These are phyloP conservation scores for Eupleurogrammus muticus DNA, from an alignment of 2,797 vertebrate species.

Conservation along the genomic window DNA sequence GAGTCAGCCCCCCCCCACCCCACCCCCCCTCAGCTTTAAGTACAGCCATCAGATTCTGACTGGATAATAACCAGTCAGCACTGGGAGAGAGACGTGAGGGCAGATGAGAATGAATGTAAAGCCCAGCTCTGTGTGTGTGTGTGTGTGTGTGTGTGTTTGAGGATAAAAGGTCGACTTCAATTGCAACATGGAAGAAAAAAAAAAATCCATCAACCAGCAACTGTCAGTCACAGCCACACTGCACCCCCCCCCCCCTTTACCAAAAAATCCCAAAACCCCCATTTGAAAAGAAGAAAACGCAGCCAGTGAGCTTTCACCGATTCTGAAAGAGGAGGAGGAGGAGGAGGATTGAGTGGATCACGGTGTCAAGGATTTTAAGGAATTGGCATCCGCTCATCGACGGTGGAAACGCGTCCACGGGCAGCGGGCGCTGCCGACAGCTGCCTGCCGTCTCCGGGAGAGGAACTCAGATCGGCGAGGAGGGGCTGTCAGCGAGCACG, in stretches of 20 bases:
- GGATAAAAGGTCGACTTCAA: slow-evolving; percentile 22
- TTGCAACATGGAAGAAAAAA: slow-evolving; percentile 19
- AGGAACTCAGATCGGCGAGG: slow-evolving; percentile 92
- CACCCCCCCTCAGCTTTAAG: slow-evolving; percentile 48
- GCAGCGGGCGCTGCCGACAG: slow-evolving; percentile 90
- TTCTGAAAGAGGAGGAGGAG: slow-evolving; percentile 9
- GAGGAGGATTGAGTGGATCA: slow-evolving; percentile 75
- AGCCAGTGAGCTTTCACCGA: slow-evolving; percentile 29
- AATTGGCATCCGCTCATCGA: slow-evolving; percentile 92
- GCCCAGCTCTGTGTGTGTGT: slow-evolving; percentile 30
- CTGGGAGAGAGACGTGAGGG: slow-evolving; percentile 54
- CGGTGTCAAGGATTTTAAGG: slow-evolving; percentile 89
- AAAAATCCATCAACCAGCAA: slow-evolving; percentile 49
- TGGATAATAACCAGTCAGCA: slow-evolving; percentile 66
- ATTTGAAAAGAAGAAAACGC: slow-evolving; percentile 38
- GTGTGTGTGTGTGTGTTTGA: slow-evolving; percentile 27
- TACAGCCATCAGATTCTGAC: slow-evolving; percentile 62
- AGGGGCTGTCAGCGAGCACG: slow-evolving; percentile 67
- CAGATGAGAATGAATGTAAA: slow-evolving; percentile 69
- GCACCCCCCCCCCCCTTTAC: not conserved
- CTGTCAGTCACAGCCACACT: slow-evolving; percentile 61
- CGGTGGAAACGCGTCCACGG: slow-evolving; percentile 89
- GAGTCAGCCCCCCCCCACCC: slow-evolving; percentile 45
- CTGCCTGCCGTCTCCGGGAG: slow-evolving; percentile 91
- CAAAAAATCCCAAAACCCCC: slow-evolving; percentile 36